Base-by-base conservation (phyloP, 2,113 vertebrate species). In the Takifugu bimaculatus region DNA sequence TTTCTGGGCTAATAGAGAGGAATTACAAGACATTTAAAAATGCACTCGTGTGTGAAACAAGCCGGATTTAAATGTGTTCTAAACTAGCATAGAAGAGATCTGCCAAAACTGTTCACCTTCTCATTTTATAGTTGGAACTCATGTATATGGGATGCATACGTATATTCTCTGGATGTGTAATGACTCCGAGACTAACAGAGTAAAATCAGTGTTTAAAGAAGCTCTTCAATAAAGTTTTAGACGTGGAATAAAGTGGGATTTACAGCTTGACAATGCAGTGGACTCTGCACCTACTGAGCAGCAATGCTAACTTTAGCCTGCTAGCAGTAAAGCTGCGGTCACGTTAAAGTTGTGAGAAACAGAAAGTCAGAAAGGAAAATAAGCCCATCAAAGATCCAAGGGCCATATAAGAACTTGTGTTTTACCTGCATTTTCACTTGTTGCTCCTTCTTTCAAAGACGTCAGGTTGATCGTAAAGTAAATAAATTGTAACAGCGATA, bases 1-100 rank as follows among this genome's bases (percentile, higher is more conserved):
- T 89, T 93, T 57, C 91, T 91, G 14, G 78, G 66, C 85, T 86
- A 67, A 26, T 1, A 13, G 26, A 53, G 0, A 66, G 0, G 11
- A 45, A 45, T 14, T 45, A 15, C 4, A 14, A 45, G 13, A 49
- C 5, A 20, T 49, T 25, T 11, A 12, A 51, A 26, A 51, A n/a
- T 51, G 26, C 50, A 51, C 10, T 4, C 12, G 20, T 2, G n/a
- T 25, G 45, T 50, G 14, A 14, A 15, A 14, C n/a, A 2, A 13
- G 13, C 45, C 45, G 12, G 4, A 4, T 48, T n/a, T 6, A 28
- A 47, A 3, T 11, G 2, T 45, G 26, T 15, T 7, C 43, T 26
- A 35, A 28, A 35, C 7, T 7, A 32, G 45, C 45, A 47, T 11
- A 47, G 3, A 47, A 2, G 1, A 39, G 7, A 39, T 39, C 35